These are phyloP conservation scores for Drosophila subobscura DNA, from an alignment of 1,140 invertebrate species.

Conservation along the genomic window DNA sequence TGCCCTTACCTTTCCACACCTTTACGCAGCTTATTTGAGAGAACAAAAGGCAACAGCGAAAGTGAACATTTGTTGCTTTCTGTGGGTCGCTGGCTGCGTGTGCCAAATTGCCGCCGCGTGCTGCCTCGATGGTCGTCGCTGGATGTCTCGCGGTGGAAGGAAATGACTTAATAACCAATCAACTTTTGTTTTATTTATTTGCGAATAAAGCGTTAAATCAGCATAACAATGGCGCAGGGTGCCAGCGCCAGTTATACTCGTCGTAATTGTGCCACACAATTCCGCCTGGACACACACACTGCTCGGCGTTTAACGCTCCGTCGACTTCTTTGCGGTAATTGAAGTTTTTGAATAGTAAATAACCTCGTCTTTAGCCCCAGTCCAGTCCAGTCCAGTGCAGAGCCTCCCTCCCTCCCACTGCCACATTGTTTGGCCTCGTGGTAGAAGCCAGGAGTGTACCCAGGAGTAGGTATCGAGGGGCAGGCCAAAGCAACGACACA, in stretches of 20 bases:
- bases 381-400: too few relatives aligned
- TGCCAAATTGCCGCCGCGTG: too few relatives aligned
- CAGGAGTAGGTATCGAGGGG: too few relatives aligned
- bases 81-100: too few relatives aligned
- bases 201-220: constrained; percentile 71
- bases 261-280: too few relatives aligned
- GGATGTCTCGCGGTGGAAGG: background rate
- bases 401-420: background rate
- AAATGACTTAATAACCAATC: constrained; percentile 75
- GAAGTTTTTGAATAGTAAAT: constrained; percentile 80
- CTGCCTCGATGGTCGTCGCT: too few relatives aligned
- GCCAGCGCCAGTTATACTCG: too few relatives aligned
- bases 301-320: constrained; percentile 45
- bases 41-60: background rate
- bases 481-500: too few relatives aligned
- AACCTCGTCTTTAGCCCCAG: constrained; percentile 35
- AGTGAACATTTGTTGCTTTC: background rate
- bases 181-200: constrained; percentile 64
- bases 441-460: too few relatives aligned
- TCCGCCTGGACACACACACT: background rate
- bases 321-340: constrained; percentile 72
- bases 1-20: background rate
- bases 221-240: constrained; percentile 43
- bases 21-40: background rate
- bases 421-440: background rate